phyloP scores from a whole-genome alignment of 2,113 vertebrate species.

The Rattus rattus region DNA sequence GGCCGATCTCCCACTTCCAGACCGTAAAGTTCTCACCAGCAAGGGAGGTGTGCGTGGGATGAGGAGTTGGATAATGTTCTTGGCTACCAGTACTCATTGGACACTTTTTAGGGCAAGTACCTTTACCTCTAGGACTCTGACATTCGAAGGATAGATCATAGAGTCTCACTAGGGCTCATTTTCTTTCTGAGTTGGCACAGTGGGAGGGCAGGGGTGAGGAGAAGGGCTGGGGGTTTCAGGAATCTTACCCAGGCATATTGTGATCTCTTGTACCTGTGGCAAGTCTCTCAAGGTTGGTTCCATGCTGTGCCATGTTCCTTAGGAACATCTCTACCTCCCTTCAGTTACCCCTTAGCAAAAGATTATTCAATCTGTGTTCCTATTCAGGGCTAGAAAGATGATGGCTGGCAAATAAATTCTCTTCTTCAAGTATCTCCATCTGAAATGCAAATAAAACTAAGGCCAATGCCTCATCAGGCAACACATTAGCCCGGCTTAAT shows the following conservation, averaged over 20 bases:
- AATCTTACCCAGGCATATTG: no score
- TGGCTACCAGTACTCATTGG: no score
- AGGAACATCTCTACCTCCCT: background rate
- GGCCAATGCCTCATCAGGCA: slow-evolving; percentile 56
- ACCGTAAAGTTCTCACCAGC: background rate
- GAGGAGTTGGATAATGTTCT: background rate
- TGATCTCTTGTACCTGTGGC: background rate
- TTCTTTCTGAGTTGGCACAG: background rate
- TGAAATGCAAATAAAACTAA: slow-evolving; percentile 51
- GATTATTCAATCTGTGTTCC: background rate
- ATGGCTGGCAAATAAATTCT: background rate
- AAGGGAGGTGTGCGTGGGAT: background rate
- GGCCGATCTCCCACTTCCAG: background rate
- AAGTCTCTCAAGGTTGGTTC: background rate
- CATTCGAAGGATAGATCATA: background rate
- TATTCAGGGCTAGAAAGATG: background rate
- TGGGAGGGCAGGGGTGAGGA: background rate
- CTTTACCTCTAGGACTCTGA: background rate
- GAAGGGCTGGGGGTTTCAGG: background rate
- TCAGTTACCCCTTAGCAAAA: rapidly evolving
- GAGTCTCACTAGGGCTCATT: background rate
- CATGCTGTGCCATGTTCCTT: background rate
- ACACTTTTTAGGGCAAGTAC: background rate
- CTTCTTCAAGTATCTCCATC: background rate
- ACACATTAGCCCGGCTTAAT: slow-evolving; percentile 62